Base-by-base conservation (phyloP, 2,113 vertebrate genomes). In the Oreotrochilus melanogaster region DNA sequence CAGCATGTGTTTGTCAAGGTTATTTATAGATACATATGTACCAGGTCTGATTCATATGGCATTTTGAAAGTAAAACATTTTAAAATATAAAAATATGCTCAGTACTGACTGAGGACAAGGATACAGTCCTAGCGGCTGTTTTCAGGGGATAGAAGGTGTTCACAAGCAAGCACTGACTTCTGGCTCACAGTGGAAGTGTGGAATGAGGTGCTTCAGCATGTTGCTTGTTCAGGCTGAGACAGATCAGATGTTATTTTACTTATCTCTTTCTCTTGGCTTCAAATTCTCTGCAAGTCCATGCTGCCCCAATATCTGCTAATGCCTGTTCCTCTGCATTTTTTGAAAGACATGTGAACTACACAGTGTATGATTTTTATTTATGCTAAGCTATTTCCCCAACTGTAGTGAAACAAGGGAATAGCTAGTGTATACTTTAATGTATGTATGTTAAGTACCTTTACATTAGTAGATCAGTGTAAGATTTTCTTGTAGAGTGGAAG, bases 41-140 rank as follows among this genome's bases (percentile, higher is more conserved):
- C 33, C 25, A 15, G 7, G n/a, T 69, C 79, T 74, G 22, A 96
- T 91, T 92, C 71, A 92, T 60, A 86, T 2, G 25, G 56, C 45
- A 91, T 60, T 78, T 88, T 82, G 19, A 64, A 88, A 90, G 14
- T 18, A 80, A 79, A 96, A 88, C 56, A 94, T 43, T 93, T 37
- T 86, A 76, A 95, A 92, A 57, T 62, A 47, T n/a, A 19, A 31
- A 31, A 56, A 18, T 23, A 22, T 13, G 30, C 2, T 6, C 33
- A 78, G 71, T 62, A 64, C 14, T 86, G 53, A 69, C 43, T 64
- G 33, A 56, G 76, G 66, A 88, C 60, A 79, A 54, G 50, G 10
- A 62, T 51, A 54, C 27, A 56, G 67, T 12, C n/a, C 73, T 86
- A 16, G 17, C 45, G 92, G 76, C 61, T 72, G 70, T 97, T 96